Percentiles rank a stretch among this genome's conserved stretches.
Evolutionary conservation across 2,888 invertebrate genomes (phyloP).

Genomic region (Hypercompe scribonia): DNA sequence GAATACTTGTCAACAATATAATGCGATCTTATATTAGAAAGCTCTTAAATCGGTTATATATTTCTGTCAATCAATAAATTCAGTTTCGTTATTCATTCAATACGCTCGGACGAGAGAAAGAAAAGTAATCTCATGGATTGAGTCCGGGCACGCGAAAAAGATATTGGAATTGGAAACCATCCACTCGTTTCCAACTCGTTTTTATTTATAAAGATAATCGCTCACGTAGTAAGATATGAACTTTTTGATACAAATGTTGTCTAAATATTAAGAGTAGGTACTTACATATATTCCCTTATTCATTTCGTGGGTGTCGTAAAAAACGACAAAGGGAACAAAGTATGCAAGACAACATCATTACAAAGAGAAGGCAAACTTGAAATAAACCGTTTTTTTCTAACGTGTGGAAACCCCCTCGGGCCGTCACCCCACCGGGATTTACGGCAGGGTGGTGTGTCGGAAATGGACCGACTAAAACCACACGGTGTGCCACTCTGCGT

Average conservation of each 20-base stretch:
- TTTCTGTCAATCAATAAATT: slow-evolving; percentile 69
- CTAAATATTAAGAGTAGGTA: neutral
- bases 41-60: slow-evolving; percentile 61
- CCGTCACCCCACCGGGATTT: no score
- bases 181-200: slow-evolving; percentile 67
- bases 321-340: no score
- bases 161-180: slow-evolving; percentile 76
- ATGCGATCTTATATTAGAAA: slow-evolving; percentile 35
- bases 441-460: no score
- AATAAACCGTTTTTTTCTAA: no score
- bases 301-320: no score
- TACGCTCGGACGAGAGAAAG: slow-evolving; percentile 65
- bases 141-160: slow-evolving; percentile 73
- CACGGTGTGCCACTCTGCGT: no score
- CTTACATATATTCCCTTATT: neutral
- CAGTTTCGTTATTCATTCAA: slow-evolving; percentile 71
- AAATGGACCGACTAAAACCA: no score
- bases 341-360: no score
- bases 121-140: slow-evolving; percentile 75
- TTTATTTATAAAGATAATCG: slow-evolving; percentile 68
- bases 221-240: slow-evolving; percentile 59
- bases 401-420: no score
- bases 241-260: slow-evolving; percentile 33
- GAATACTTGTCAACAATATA: slow-evolving; percentile 26
- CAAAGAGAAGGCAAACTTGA: no score